Evolutionary conservation across 1,140 invertebrate species (phyloP), one percentile per base, ranked within the genome.

Genomic region (Drosophila pachea): DNA sequence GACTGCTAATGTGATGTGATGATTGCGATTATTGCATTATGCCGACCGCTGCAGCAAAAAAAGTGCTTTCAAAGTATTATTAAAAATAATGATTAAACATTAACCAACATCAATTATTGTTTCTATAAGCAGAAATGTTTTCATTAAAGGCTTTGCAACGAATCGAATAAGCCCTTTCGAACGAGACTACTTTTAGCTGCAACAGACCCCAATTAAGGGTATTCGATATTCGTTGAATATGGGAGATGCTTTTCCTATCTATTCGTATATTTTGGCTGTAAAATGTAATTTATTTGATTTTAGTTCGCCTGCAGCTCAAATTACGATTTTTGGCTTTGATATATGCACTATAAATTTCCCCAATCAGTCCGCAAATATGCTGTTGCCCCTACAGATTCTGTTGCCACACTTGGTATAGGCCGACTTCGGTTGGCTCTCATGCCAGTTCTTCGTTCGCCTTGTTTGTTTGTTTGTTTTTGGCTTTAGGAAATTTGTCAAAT

Each of bases 401-500:
- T 2, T 45, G 35, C 56, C 52, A 61, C 61, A 53, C 61, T 53
- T 53, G 22, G 9, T n/a, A n/a, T n/a, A 29, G 45, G n/a, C 12
- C 40, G 11, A 56, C 8, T 58, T 56, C 33, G n/a, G 22, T 14
- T 32, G 29, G 67, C 55, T 56, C 22, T 45, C 22, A 64, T 64
- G 5, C 45, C 22, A 22, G 22, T 22, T 22, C 22, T 22, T 22
- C 22, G 43, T 45, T 40, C 14, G 38, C 48, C 32, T 35, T 49
- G 22, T 22, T 22, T 3, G 22, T 22, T 22, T 22, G 16, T 52
- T 14, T 48, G 31, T 38, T 56, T 52, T 36, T 32, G 4, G 45
- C 63, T 72, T 52, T 58, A 14, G 45, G 70, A 45, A 62, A 60
- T 77, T 56, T 70, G 62, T 62, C 62, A 76, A 74, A 68, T 65